These are phyloP conservation scores for Indicator indicator DNA, from an alignment of 2,113 vertebrate genomes.

Conservation along the genomic window DNA sequence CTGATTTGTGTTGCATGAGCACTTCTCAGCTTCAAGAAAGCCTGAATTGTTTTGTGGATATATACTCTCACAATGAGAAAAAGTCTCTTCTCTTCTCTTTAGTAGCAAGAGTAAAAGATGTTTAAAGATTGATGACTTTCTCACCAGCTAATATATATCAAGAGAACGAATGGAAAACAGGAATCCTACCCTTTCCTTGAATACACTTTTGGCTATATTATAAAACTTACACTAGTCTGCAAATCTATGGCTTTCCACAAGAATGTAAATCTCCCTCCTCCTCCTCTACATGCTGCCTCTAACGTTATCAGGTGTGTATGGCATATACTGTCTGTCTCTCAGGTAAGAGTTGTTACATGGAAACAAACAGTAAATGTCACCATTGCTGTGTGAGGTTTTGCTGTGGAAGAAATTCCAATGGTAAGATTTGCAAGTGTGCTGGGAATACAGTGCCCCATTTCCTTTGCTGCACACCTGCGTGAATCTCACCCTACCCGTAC, in stretches of 20 bases:
- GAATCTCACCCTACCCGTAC: conserved; percentile 7
- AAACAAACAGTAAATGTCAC: neutral
- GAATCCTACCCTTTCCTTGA: neutral
- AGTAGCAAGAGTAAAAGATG: neutral
- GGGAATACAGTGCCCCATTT: neutral
- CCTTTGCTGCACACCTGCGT: conserved; percentile 47
- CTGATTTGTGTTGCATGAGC: neutral
- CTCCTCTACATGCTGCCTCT: neutral
- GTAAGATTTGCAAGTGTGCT: neutral
- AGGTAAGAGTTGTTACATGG: neutral
- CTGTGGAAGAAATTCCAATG: neutral
- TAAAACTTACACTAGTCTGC: neutral
- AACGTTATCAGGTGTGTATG: neutral
- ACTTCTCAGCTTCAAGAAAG: neutral
- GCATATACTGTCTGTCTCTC: neutral
- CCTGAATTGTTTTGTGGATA: neutral
- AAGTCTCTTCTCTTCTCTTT: neutral
- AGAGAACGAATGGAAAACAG: neutral
- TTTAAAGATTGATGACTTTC: neutral
- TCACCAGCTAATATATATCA: neutral
- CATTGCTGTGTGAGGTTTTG: neutral
- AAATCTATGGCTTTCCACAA: neutral
- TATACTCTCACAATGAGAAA: neutral
- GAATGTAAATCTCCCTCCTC: neutral
- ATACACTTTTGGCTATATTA: neutral